Conservation (phyloP, 2,888 invertebrate genomes). For the Autographa pulchrina region DNA sequence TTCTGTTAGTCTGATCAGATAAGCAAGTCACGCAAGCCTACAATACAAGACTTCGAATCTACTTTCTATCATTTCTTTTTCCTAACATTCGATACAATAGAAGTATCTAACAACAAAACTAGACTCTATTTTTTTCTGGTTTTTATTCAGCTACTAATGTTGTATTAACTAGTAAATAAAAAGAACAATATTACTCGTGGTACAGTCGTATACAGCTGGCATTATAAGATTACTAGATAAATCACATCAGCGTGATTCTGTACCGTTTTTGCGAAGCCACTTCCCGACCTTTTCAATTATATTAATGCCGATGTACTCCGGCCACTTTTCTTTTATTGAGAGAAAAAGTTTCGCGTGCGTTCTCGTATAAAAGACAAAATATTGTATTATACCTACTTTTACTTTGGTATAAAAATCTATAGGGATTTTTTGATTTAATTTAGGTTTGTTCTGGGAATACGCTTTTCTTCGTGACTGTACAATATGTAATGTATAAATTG, state of each 20-base stretch:
- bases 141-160: conserved; percentile 5
- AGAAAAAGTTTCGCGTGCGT: conserved; percentile 27
- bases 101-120: background rate
- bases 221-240: conserved; percentile 40
- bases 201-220: conserved; percentile 11
- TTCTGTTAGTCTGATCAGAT: conserved; percentile 4
- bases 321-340: conserved; percentile 30
- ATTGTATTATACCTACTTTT: background rate
- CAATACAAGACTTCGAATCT: background rate
- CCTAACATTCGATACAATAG: background rate
- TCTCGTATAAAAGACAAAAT: conserved; percentile 1
- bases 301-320: conserved; percentile 41
- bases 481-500: too few relatives aligned
- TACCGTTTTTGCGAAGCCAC: conserved; percentile 26
- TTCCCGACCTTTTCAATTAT: conserved; percentile 43
- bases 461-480: background rate
- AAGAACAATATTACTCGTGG: conserved; percentile 16
- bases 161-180: conserved; percentile 8
- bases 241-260: conserved; percentile 34
- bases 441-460: background rate
- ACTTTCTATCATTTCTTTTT: background rate
- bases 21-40: background rate
- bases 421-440: background rate
- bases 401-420: background rate
- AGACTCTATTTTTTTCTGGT: background rate